Evolutionary conservation across 2,797 vertebrate species (phyloP).

Genomic region (Lepilemur ruficaudatus): DNA sequence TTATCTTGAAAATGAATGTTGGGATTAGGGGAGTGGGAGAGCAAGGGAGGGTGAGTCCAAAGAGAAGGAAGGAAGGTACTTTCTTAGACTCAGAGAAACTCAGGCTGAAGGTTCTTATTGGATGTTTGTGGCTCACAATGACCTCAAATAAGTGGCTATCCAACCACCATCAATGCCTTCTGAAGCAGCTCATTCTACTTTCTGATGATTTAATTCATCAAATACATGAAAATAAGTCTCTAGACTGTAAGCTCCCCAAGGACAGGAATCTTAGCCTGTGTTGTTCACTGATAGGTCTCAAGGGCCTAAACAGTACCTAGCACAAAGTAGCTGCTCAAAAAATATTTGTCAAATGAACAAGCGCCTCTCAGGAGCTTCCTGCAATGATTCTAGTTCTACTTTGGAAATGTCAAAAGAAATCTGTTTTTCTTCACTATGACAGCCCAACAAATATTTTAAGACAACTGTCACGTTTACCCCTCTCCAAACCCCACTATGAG

Average conservation of each 20-base stretch:
- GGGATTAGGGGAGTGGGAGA: background rate
- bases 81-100: background rate
- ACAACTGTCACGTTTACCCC: background rate
- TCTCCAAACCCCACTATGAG: background rate
- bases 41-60: background rate
- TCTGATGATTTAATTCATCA: background rate
- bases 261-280: background rate
- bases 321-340: background rate
- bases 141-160: background rate
- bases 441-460: background rate
- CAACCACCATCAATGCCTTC: background rate
- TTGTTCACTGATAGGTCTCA: background rate
- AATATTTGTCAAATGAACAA: background rate
- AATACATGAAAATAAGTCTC: background rate
- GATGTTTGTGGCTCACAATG: background rate
- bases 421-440: background rate
- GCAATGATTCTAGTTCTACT: background rate
- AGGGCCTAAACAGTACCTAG: background rate
- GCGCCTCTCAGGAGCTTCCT: background rate
- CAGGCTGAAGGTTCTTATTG: background rate
- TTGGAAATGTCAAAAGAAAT: background rate
- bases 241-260: background rate
- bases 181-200: background rate
- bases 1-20: background rate
- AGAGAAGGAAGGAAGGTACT: background rate